Evolutionary conservation across 2,888 invertebrate species (phyloP), one percentile per base, ranked within the genome.

Genomic region (Argyresthia albistria): DNA sequence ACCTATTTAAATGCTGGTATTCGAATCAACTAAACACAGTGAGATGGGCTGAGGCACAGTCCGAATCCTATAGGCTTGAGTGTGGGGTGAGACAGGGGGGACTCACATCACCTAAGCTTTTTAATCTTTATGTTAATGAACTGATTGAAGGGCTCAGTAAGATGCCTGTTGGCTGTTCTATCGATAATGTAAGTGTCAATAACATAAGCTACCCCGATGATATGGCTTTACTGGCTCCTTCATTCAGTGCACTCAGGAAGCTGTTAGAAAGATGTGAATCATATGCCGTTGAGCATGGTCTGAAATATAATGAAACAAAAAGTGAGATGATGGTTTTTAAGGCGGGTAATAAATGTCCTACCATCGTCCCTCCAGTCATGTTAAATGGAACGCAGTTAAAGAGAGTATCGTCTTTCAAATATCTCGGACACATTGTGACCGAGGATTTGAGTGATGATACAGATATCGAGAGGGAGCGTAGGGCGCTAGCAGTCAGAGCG

Each of bases 1-100:
- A 8, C 6, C 8, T 57, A 1, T 53, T 63, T 25, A 56, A 52
- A 16, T 58, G 51, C 37, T 63, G 59, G 61, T 62, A 61, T 35
- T 9, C 35, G 3, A 43, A 56, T 11, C 60, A 62, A 35, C 16
- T n/a, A 0, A 63, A 63, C 46, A 3, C 4, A 8, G 58, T 60
- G 0, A 50, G 52, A 37, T 62, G 60, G 60, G 57, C 53, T 0
- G 54, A 47, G 2, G 15, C 37, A 1, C 4, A 50, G 14, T 48
- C 51, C 0, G 51, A 53, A 2, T 15, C 15, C 12, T 53, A 55
- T 37, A 35, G 53, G 46, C 25, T 53, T 42, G 42, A 53, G 46
- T 52, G 54, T 43, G 56, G 56, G 8, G 56, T 54, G 43, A 52
- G 54, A 46, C 52, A 56, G 50, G 54, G 53, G 8, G 53, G 55